Evolutionary conservation across 2,797 vertebrate species (phyloP).

Genomic region (Zenarchopterus dispar): DNA sequence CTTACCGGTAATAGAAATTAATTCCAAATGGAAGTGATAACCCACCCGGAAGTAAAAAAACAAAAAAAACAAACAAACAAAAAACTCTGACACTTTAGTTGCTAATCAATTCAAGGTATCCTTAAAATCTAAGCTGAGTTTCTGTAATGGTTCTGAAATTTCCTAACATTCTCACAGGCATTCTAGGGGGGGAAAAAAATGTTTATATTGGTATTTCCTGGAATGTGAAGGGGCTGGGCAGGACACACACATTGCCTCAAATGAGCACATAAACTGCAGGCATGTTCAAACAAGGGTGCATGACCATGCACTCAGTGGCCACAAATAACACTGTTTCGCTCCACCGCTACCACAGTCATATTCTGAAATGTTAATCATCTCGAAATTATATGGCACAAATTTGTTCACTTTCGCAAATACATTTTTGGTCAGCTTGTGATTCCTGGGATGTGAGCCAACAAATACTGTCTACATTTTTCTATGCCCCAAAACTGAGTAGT

Average conservation of each 20-base stretch:
- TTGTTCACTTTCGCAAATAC: constrained; percentile 31
- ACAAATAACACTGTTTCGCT: constrained; percentile 54
- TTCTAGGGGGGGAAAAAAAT: constrained; percentile 38
- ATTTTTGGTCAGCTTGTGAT: constrained; percentile 36
- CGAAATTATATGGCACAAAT: constrained; percentile 32
- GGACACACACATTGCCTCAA: constrained; percentile 57
- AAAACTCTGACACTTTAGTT: too few species aligned
- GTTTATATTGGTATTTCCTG: constrained; percentile 83
- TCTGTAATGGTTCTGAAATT: constrained; percentile 36
- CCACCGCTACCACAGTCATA: constrained; percentile 1
- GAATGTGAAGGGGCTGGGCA: constrained; percentile 69
- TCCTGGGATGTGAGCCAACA: constrained; percentile 43
- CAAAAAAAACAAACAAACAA: too few species aligned
- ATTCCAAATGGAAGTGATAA: too few species aligned
- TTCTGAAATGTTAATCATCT: constrained; percentile 18
- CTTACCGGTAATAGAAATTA: too few species aligned
- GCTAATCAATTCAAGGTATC: too few species aligned
- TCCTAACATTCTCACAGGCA: constrained; percentile 43
- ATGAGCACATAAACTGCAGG: constrained; percentile 58
- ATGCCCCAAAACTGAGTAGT: constrained; percentile 41
- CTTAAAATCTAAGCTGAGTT: constrained; percentile 2
- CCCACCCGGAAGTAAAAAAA: too few species aligned
- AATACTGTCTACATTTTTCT: constrained; percentile 17
- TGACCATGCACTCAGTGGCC: constrained; percentile 35
- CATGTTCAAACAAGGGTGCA: constrained; percentile 61